These are phyloP conservation scores for Megalurothrips usitatus DNA, from an alignment of 2,888 invertebrate genomes.

Conservation along the genomic window DNA sequence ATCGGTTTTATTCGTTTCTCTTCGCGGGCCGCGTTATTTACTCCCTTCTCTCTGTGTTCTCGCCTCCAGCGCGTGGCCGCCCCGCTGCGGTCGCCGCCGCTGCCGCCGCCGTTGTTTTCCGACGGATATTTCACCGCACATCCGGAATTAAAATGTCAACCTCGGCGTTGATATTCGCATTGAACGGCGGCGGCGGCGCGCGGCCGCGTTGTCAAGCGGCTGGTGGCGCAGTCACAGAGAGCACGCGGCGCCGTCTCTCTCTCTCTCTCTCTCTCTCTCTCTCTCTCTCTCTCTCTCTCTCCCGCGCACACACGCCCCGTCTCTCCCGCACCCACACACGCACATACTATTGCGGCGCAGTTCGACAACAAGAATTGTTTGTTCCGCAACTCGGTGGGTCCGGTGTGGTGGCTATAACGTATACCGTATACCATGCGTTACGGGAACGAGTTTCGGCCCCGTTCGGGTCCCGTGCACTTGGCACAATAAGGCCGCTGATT, in stretches of 20 bases:
- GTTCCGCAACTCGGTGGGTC: no score
- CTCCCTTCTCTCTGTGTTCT: neutral
- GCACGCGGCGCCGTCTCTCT: neutral
- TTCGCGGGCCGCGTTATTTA: neutral
- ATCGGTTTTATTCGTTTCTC: no score
- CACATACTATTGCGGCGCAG: no score
- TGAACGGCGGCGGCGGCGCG: neutral
- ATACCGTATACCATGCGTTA: no score
- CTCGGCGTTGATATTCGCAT: neutral
- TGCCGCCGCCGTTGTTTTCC: neutral
- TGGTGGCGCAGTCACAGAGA: no score
- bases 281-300: neutral
- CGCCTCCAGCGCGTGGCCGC: neutral
- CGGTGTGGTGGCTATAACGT: no score
- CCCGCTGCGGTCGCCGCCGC: neutral
- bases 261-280: neutral
- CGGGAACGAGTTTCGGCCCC: no score
- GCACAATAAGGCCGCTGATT: no score
- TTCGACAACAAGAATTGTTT: no score
- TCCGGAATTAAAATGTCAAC: conserved; percentile 14
- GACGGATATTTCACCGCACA: conserved; percentile 4
- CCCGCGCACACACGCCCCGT: neutral
- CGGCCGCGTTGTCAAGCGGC: neutral
- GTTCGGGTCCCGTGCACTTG: no score
- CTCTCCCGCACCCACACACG: no score